These are phyloP conservation scores for Pheucticus melanocephalus DNA, from an alignment of 2,113 vertebrate species.

Conservation along the genomic window DNA sequence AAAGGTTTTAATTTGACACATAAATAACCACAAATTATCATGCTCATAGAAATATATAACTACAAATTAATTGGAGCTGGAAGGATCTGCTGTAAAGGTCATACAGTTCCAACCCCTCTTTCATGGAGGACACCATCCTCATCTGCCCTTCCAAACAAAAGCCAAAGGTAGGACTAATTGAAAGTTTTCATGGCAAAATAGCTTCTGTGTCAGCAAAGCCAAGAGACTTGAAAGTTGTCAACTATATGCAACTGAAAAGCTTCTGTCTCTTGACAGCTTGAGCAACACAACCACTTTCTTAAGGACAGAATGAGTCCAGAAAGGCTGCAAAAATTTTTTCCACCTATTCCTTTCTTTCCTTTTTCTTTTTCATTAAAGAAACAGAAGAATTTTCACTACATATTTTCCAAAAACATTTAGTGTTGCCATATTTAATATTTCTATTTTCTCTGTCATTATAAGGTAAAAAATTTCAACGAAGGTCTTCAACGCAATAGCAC, in stretches of 20 bases:
- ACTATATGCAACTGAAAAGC: background rate
- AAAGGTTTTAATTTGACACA: background rate
- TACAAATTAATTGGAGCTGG: background rate
- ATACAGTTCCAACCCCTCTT: background rate
- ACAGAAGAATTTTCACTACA: background rate
- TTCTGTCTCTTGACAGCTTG: background rate
- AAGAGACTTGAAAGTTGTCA: background rate
- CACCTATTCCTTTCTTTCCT: background rate
- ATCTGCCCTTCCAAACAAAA: background rate
- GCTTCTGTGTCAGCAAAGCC: background rate
- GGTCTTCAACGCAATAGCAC: background rate
- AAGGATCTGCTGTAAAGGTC: accelerated
- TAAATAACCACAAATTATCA: background rate
- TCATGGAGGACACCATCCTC: background rate
- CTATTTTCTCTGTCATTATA: background rate
- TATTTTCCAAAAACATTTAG: background rate
- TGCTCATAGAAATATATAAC: background rate
- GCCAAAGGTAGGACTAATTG: background rate
- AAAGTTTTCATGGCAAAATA: background rate
- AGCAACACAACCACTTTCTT: background rate
- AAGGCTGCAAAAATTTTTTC: background rate
- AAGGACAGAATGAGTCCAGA: background rate
- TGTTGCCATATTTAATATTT: background rate
- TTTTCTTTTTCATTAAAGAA: background rate
- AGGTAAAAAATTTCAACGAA: background rate